These are phyloP conservation scores for Rhabditoides inermis DNA, from an alignment of 2,888 invertebrate species.

Conservation along the genomic window DNA sequence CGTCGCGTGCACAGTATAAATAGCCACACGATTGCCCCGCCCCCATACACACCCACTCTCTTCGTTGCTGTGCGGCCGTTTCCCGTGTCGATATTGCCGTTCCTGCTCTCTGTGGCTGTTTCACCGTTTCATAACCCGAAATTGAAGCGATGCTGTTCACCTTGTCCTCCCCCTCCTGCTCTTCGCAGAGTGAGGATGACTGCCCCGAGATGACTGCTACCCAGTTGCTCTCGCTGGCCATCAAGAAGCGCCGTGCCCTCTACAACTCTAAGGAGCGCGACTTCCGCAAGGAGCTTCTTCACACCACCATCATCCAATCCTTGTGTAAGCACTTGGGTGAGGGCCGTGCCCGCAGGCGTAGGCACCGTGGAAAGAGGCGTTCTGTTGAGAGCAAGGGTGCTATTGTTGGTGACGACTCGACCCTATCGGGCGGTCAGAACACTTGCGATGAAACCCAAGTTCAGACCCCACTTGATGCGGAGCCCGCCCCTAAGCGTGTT, in stretches of 20 bases:
- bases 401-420: no score
- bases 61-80: no score
- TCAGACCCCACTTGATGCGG: constrained; percentile 13
- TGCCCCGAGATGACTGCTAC: constrained; percentile 19
- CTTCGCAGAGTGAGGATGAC: constrained; percentile 12
- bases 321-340: constrained; percentile 44
- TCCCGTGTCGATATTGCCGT: no score
- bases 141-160: no score
- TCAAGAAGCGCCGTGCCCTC: constrained; percentile 33
- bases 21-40: no score
- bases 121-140: no score
- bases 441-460: constrained; percentile 11
- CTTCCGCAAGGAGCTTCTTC: constrained; percentile 32
- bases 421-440: no score
- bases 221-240: constrained; percentile 31
- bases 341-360: constrained; percentile 28
- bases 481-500: constrained; percentile 11
- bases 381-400: no score
- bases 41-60: no score
- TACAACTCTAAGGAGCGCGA: constrained; percentile 24
- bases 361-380: constrained; percentile 19
- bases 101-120: no score
- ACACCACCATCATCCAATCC: constrained; percentile 35
- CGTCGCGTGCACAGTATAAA: no score
- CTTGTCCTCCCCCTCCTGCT: constrained; percentile 14